phyloP scores from a whole-genome alignment of 1,140 invertebrate genomes.

The Idris sp. region DNA sequence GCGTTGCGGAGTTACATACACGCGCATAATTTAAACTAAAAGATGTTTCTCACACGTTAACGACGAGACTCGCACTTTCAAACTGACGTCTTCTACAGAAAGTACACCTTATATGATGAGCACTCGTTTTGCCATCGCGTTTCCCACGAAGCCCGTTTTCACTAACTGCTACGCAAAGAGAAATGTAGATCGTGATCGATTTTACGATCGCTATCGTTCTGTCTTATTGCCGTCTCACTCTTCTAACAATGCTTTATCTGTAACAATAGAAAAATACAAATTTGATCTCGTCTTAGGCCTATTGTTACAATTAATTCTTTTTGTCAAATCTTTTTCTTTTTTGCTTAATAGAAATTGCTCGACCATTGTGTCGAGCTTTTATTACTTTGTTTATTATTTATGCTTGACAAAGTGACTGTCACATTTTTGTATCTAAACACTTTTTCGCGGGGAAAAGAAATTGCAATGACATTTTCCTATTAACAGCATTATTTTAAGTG shows the following conservation, averaged over 20 bases:
- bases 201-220: conserved; percentile 52
- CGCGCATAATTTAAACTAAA: conserved; percentile 53
- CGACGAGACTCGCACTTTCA: conserved; percentile 70
- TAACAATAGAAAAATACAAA: conserved; percentile 23
- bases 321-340: no score
- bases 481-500: no score
- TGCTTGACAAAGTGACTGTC: no score
- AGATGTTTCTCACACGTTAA: conserved; percentile 58
- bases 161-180: conserved; percentile 57
- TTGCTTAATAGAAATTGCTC: no score
- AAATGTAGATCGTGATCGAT: conserved; percentile 68
- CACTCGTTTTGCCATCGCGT: conserved; percentile 58
- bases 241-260: conserved; percentile 15
- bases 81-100: conserved; percentile 71
- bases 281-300: background rate
- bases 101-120: conserved; percentile 70
- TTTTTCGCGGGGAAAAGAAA: no score
- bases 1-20: conserved; percentile 22
- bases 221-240: conserved; percentile 18
- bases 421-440: no score
- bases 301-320: no score
- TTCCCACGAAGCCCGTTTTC: conserved; percentile 60
- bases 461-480: no score
- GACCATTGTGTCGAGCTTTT: no score
- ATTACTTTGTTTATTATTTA: no score